Base-by-base conservation (phyloP, 2,797 vertebrate species). In the Aulostomus chinensis region DNA sequence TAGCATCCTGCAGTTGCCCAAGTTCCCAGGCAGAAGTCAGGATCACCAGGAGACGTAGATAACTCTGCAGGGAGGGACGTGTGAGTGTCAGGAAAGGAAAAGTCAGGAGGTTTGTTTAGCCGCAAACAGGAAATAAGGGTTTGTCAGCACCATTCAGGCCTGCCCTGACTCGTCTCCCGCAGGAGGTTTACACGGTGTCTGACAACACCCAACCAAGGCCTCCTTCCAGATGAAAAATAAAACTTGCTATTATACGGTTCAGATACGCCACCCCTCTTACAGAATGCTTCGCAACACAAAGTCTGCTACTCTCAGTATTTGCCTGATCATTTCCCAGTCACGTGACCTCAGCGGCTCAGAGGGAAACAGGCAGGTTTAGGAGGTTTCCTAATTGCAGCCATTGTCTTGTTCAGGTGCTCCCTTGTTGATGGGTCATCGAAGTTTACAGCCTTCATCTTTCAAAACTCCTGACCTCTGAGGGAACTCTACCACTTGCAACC, bases 381-480 rank as follows among this genome's bases (percentile, higher is more conserved):
- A 54, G 26, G 13, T 21, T 40, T 52, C 22, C 33, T 59, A 26
- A 54, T 59, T 55, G 38, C 2, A 9, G 21, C 21, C n/a, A 25
- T 41, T 58, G 55, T 64, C 5, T 22, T 40, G 50, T 37, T 13
- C 35, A 32, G 11, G 39, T 16, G 25, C 17, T 43, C 30, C 53
- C 32, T 61, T 52, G 50, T 34, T 16, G 20, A 29, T 29, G 42
- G 33, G 31, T 55, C 56, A 57, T 63, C 38, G 15, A 40, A 18
- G 29, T 75, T 73, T 81, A 80, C 21, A 45, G 36, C 58, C 38
- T 39, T 33, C 35, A 52, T 45, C 48, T 59, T 60, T 52, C 9
- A 30, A 32, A 58, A 42, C 31, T 40, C 26, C 36, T 66, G 62
- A 75, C 63, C 67, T 61, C 48, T 36, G 14, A 29, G 21, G 34